A percentile compares a stretch with the other conserved stretches of the same genome.
Conservation (phyloP, 1,140 invertebrate genomes). For the Trachymyrmex septentrionalis region DNA sequence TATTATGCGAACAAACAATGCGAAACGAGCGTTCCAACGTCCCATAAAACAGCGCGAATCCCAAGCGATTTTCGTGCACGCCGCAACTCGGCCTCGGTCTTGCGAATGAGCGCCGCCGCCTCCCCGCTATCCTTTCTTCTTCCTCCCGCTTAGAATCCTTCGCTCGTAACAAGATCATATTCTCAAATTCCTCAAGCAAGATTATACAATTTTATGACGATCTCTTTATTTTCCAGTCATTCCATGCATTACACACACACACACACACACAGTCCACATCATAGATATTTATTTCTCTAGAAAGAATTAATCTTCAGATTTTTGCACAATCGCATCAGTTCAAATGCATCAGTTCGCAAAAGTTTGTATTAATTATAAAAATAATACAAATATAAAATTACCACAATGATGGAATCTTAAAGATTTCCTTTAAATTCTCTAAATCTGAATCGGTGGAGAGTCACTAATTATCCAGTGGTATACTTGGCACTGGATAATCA, state of each 20-base stretch:
- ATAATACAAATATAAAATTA: neutral
- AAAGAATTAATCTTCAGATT: neutral
- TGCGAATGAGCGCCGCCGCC: constrained; percentile 1
- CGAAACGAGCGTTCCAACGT: constrained; percentile 59
- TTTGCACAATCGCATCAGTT: neutral
- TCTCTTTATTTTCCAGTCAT: neutral
- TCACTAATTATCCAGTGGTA: too few species aligned
- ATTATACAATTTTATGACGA: neutral
- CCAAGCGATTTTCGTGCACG: constrained; percentile 63
- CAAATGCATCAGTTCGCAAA: neutral
- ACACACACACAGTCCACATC: neutral
- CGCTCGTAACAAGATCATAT: constrained; percentile 18
- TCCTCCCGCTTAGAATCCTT: neutral
- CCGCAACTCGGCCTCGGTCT: constrained; percentile 43
- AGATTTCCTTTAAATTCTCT: neutral
- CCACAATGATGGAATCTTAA: neutral
- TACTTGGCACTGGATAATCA: too few species aligned
- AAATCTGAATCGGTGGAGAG: too few species aligned
- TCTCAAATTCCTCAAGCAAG: constrained; percentile 18
- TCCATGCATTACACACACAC: neutral
- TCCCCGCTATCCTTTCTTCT: neutral
- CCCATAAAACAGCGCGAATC: constrained; percentile 66
- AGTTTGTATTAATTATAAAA: neutral
- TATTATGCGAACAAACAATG: constrained; percentile 77
- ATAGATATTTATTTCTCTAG: neutral